phyloP scores from a whole-genome alignment of 2,888 invertebrate genomes.

The Meghimatium bilineatum region DNA sequence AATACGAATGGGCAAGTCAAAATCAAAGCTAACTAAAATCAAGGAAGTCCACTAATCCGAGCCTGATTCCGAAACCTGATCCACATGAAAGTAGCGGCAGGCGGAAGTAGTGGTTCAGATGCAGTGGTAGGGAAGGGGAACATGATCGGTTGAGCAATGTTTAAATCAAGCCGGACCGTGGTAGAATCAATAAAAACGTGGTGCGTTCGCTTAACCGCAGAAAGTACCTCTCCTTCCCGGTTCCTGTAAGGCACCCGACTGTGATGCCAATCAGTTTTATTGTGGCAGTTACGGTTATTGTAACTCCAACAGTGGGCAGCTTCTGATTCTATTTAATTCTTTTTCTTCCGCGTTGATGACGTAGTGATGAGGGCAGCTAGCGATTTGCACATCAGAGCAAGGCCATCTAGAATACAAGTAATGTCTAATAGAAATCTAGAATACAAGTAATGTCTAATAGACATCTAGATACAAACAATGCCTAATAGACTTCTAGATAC shows the following conservation, averaged over 20 bases:
- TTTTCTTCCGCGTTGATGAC: no score
- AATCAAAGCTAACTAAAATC: neutral
- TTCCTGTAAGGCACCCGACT: neutral
- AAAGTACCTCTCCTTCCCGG: neutral
- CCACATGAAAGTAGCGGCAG: neutral
- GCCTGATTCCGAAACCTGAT: neutral
- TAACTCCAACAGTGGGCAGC: no score
- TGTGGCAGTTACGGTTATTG: no score
- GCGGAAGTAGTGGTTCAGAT: neutral
- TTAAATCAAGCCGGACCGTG: constrained; percentile 16
- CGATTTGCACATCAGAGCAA: no score
- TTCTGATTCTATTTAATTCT: no score
- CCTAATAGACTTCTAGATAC: no score
- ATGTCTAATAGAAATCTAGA: no score
- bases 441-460: no score
- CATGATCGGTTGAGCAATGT: neutral
- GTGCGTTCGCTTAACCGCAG: neutral
- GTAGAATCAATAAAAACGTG: constrained; percentile 31
- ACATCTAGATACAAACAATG: no score
- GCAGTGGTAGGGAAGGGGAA: neutral
- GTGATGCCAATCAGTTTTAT: no score
- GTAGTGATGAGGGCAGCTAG: no score
- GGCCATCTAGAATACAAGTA: no score
- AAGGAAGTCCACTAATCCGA: neutral
- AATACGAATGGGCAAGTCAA: neutral